Base-by-base conservation (phyloP, 2,113 vertebrate species). In the Anarrhichthys ocellatus region DNA sequence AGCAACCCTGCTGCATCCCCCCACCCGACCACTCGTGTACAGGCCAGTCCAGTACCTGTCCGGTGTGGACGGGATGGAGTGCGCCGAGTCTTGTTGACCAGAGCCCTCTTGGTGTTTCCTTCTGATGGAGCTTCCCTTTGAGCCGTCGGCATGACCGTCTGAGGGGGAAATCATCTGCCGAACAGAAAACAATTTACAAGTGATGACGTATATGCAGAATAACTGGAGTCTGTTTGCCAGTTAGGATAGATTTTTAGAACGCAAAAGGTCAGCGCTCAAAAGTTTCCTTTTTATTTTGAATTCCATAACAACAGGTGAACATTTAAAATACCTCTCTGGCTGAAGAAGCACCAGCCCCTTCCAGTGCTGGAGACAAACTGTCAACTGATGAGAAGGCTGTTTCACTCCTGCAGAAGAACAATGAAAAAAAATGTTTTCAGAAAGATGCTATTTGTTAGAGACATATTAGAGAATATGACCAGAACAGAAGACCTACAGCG, bases 11-110 rank as follows among this genome's bases (percentile, higher is more conserved):
- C 67, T 29, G 18, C n/a, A 11, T 62, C 20, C 27, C 22, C 22
- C 29, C 17, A 40, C 5, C 68, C 44, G 5, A 18, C 38, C 10
- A 38, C 17, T 40, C 1, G 4, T 29, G 29, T 54, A n/a, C 0
- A 42, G n/a, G 20, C 18, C 42, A 59, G 48, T 1, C 4, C 15
- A 48, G 6, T 95, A 99, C 98, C 90, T 99, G 88, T 99, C 98
- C 0, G 94, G 90, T 17, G 95, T 97, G 24, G 87, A 95, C 29
- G 90, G 91, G 85, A 20, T 94, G 36, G 50, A 80, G 38, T 79
- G 95, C 90, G 63, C 22, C 0, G 70, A 63, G 18, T 97, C 96
- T 0, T 63, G 92, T 32, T 82, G 27, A 10, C 86, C 18, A 0
- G 88, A 71, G 5, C 62, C 27, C 0, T 97, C 97, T 1, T 91